phyloP scores from a whole-genome alignment of 2,113 vertebrate species.

The Naja naja region DNA sequence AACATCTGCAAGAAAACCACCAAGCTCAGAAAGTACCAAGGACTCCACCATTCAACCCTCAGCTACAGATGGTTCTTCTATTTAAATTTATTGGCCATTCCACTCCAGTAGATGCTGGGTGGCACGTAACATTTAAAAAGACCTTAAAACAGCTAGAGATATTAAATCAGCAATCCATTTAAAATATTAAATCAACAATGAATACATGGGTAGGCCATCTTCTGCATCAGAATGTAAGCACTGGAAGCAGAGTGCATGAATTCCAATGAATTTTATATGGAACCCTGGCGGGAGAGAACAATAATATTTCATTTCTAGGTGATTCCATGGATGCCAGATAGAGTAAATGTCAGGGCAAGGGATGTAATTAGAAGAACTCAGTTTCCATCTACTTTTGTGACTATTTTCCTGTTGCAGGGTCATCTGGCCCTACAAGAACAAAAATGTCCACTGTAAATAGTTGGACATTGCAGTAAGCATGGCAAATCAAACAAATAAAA shows the following conservation, averaged over 20 bases:
- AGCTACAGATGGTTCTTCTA: not conserved
- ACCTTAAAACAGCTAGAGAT: not conserved
- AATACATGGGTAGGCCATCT: not conserved
- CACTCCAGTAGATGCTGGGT: not conserved
- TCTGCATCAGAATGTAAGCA: not conserved
- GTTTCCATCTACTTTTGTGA: not conserved
- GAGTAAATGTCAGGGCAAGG: not conserved
- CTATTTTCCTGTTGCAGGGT: not conserved
- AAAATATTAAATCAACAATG: not conserved
- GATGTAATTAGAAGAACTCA: not conserved
- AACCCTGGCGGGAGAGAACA: not conserved
- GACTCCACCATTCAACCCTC: not conserved
- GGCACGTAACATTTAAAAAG: not conserved
- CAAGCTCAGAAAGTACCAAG: not conserved
- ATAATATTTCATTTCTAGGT: not conserved
- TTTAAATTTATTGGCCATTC: not conserved
- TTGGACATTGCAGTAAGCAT: not conserved
- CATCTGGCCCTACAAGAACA: not conserved
- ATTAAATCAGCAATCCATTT: not conserved
- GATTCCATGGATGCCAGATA: not conserved
- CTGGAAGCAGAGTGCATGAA: not conserved
- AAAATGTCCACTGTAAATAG: not conserved
- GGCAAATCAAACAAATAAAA: not conserved
- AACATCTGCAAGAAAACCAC: not conserved
- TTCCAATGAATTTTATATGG: not conserved